phyloP scores from a whole-genome alignment of 2,888 invertebrate species.

The Melipona beecheii region DNA sequence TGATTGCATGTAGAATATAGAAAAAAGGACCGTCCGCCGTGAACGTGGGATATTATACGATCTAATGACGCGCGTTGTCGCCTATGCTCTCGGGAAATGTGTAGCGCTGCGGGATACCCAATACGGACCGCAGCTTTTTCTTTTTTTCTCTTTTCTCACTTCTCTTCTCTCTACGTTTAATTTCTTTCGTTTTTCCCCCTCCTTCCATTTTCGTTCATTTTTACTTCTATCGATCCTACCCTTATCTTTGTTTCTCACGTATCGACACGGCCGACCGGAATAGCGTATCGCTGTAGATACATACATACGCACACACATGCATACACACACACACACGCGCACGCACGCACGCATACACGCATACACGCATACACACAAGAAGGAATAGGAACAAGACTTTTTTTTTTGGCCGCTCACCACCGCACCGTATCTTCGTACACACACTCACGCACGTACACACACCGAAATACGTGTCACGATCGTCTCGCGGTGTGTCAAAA shows the following conservation, averaged over 20 bases:
- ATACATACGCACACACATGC: slow-evolving; percentile 60
- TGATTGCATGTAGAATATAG: slow-evolving; percentile 47
- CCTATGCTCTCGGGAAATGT: slow-evolving; percentile 11
- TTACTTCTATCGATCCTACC: background rate
- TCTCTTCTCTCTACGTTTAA: slow-evolving; percentile 13
- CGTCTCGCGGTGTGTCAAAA: slow-evolving; percentile 42
- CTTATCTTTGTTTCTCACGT: slow-evolving; percentile 27
- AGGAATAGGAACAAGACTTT: slow-evolving; percentile 81
- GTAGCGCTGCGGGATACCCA: slow-evolving; percentile 28
- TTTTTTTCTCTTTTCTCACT: slow-evolving; percentile 22
- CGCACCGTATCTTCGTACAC: slow-evolving; percentile 37
- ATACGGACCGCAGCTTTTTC: slow-evolving; percentile 52
- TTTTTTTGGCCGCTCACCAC: slow-evolving; percentile 65
- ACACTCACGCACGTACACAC: slow-evolving; percentile 26
- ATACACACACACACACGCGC: slow-evolving; percentile 41
- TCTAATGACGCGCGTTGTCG: slow-evolving; percentile 39
- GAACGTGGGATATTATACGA: slow-evolving; percentile 44
- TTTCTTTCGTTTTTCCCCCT: slow-evolving; percentile 28
- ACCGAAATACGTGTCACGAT: slow-evolving; percentile 44
- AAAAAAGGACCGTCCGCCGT: slow-evolving; percentile 37
- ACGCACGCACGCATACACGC: slow-evolving; percentile 42
- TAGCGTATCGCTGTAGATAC: slow-evolving; percentile 54
- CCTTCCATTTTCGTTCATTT: background rate
- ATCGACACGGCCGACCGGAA: slow-evolving; percentile 57
- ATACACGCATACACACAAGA: slow-evolving; percentile 70